phyloP scores from a whole-genome alignment of 2,113 vertebrate genomes.

The Aptenodytes forsteri region DNA sequence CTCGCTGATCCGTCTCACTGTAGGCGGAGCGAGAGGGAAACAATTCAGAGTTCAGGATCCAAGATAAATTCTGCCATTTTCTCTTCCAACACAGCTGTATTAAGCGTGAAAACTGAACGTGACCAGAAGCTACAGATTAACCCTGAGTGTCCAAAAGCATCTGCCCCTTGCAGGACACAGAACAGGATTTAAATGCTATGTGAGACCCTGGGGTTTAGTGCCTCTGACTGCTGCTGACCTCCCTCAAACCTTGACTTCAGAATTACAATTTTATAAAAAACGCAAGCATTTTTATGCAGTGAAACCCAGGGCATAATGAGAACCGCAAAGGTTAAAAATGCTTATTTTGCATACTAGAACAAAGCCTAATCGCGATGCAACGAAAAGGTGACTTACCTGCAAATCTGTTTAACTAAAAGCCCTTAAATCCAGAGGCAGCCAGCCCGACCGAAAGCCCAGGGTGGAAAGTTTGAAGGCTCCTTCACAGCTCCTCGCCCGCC shows the following conservation, averaged over 20 bases:
- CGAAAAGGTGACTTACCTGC: neutral
- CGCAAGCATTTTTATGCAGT: accelerated
- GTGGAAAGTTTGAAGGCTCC: neutral
- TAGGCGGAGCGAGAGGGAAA: neutral
- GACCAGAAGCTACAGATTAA: neutral
- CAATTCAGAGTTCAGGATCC: neutral
- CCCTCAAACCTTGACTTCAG: neutral
- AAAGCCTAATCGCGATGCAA: neutral
- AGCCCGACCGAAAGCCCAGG: neutral
- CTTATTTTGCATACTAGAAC: neutral
- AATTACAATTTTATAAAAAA: neutral
- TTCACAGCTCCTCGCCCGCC: neutral
- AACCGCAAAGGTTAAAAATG: neutral
- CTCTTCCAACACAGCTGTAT: neutral
- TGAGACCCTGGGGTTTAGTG: neutral
- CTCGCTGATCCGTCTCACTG: neutral
- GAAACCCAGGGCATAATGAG: neutral
- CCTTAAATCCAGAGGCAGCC: neutral
- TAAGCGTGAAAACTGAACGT: neutral
- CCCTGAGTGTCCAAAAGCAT: neutral
- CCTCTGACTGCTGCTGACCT: neutral
- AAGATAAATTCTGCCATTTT: neutral
- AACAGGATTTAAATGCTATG: accelerated
- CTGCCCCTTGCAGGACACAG: neutral
- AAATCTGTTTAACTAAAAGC: neutral